These are phyloP conservation scores for Ctenomys sociabilis DNA, from an alignment of 2,113 vertebrate genomes.

Conservation along the genomic window DNA sequence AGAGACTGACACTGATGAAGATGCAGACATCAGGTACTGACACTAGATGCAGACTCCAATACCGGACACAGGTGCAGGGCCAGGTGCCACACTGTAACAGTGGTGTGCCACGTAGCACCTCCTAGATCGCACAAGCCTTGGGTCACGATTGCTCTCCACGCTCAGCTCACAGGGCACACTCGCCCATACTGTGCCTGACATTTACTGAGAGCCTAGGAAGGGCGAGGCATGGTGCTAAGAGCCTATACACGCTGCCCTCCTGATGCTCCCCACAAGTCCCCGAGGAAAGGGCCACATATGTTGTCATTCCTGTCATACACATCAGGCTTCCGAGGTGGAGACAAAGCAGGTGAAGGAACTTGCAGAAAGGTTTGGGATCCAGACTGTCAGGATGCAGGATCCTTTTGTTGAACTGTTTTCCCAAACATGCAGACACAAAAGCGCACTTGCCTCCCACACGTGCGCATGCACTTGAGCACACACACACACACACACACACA, in stretches of 20 bases:
- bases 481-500: too few relatives aligned
- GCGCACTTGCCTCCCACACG: neutral
- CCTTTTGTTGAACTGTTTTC: neutral
- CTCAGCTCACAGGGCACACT: fast-evolving
- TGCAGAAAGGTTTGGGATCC: neutral
- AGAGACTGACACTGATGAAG: too few relatives aligned
- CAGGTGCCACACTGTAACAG: too few relatives aligned
- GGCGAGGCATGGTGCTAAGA: neutral
- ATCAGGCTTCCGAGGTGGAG: neutral
- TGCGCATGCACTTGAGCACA: fast-evolving
- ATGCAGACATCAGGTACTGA: too few relatives aligned
- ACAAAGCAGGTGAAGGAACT: neutral
- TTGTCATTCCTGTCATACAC: neutral
- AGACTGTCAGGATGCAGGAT: neutral
- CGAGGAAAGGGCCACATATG: fast-evolving
- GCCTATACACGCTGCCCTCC: fast-evolving
- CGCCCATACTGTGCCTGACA: fast-evolving
- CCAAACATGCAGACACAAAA: neutral
- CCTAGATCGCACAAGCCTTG: neutral
- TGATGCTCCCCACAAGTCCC: neutral
- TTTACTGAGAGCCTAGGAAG: neutral
- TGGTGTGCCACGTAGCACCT: neutral
- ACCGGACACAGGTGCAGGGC: neutral
- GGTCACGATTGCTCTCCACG: too few relatives aligned
- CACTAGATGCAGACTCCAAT: neutral